Evolutionary conservation across 2,888 invertebrate genomes (phyloP), one percentile per base, ranked within the genome.

Genomic region (Schrankia costaestrigalis): DNA sequence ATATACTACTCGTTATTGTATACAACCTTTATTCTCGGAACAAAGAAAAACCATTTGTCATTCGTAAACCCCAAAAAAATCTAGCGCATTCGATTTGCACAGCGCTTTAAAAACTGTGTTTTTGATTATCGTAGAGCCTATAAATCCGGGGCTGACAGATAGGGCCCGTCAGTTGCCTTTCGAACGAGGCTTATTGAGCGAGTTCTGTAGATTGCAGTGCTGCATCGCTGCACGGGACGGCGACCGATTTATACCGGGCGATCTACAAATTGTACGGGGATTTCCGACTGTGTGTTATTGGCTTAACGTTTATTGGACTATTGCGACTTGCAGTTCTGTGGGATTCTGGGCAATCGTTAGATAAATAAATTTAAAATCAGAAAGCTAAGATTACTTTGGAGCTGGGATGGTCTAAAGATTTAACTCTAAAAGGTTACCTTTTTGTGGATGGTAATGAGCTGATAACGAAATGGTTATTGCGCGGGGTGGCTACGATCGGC

Each of bases 141-240:
- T 56, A 56, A 56, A 56, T 52, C 46, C 35, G 39, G 41, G 37
- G 39, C 46, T 32, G 53, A 46, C 44, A 52, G 60, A 56, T 56
- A 60, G 52, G 41, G 44, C 53, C 49, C 48, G 57, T 51, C 57
- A 57, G 32, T 53, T 45, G 49, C 46, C 49, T 55, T 55, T 53
- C 43, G 42, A 41, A 42, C 31, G 26, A 29, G 43, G 60, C 53
- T 60, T 60, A 57, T 60, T 50, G 57, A 53, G 45, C 37, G 45
- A 35, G 34, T 52, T 49, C 52, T 52, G 42, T 48, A 38, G 46
- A 41, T 45, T 41, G 44, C 38, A 48, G 42, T 33, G 47, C 31
- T 41, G 36, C 38, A 49, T 34, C 39, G 41, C 40, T 48, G 35
- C 37, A 51, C 28, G 35, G 41, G 31, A 42, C 31, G 30, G 38